These are phyloP conservation scores for Actinernus sp. DNA, from an alignment of 92 coral and sea anemone genomes.

Conservation along the genomic window DNA sequence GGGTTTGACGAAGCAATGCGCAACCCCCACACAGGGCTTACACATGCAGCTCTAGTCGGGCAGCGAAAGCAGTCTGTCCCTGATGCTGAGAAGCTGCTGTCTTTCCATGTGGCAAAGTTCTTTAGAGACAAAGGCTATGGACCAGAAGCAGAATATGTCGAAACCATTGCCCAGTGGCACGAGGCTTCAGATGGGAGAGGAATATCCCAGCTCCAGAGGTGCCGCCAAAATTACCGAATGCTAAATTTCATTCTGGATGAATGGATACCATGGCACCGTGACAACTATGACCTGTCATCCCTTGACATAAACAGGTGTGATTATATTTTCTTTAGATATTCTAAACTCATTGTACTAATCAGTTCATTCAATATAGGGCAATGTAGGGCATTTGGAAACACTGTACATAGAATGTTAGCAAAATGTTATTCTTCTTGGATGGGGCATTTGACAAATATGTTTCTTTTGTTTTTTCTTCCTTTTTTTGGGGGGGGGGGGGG, in stretches of 20 bases:
- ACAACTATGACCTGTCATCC: slow-evolving; percentile 19
- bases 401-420: too few species aligned
- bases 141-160: slow-evolving; percentile 47
- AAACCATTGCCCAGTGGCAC: slow-evolving; percentile 60
- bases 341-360: too few species aligned
- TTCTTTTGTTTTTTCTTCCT: too few species aligned
- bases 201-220: slow-evolving; percentile 29
- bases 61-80: slow-evolving; percentile 49
- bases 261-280: slow-evolving; percentile 63
- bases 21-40: slow-evolving; percentile 53
- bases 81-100: slow-evolving; percentile 57
- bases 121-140: slow-evolving; percentile 35
- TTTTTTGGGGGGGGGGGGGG: too few species aligned
- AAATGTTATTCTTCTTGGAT: too few species aligned
- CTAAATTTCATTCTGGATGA: slow-evolving; percentile 50
- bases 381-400: too few species aligned
- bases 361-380: too few species aligned
- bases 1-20: slow-evolving; percentile 62
- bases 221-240: slow-evolving; percentile 48
- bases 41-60: slow-evolving; percentile 63
- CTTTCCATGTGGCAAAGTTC: slow-evolving; percentile 33
- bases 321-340: too few species aligned
- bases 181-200: slow-evolving; percentile 75
- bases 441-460: too few species aligned
- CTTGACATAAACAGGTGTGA: slow-evolving; percentile 45